Evolutionary conservation across 2,113 vertebrate species (phyloP).

Genomic region (Siniperca chuatsi): DNA sequence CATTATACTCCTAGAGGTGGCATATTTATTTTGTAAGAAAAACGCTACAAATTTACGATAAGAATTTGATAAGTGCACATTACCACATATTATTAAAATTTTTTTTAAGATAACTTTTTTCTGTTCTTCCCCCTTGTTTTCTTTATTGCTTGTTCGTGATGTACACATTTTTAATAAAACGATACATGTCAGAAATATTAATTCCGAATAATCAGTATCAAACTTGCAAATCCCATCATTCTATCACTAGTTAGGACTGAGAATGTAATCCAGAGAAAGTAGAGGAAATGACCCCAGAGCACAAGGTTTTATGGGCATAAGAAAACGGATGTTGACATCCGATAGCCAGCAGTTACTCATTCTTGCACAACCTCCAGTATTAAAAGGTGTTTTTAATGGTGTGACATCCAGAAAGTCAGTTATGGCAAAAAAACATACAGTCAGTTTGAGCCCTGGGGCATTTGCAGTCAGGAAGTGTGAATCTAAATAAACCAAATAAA

Average conservation of each 20-base stretch:
- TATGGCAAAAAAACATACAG: too few relatives aligned
- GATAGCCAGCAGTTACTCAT: slow-evolving; percentile 19
- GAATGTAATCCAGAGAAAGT: background rate
- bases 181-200: background rate
- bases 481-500: background rate
- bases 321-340: slow-evolving; percentile 6
- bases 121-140: background rate
- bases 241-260: background rate
- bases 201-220: background rate
- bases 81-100: too few relatives aligned
- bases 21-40: background rate
- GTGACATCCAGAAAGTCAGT: background rate
- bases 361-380: background rate
- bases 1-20: too few relatives aligned
- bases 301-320: background rate
- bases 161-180: background rate
- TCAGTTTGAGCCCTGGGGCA: background rate
- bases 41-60: background rate
- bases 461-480: background rate
- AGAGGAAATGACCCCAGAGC: slow-evolving; percentile 14
- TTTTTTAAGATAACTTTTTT: background rate
- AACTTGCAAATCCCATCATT: background rate
- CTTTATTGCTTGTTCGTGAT: background rate
- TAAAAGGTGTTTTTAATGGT: background rate
- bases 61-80: too few relatives aligned